phyloP scores from a whole-genome alignment of 2,888 invertebrate genomes.

The Lucinisca nassula region DNA sequence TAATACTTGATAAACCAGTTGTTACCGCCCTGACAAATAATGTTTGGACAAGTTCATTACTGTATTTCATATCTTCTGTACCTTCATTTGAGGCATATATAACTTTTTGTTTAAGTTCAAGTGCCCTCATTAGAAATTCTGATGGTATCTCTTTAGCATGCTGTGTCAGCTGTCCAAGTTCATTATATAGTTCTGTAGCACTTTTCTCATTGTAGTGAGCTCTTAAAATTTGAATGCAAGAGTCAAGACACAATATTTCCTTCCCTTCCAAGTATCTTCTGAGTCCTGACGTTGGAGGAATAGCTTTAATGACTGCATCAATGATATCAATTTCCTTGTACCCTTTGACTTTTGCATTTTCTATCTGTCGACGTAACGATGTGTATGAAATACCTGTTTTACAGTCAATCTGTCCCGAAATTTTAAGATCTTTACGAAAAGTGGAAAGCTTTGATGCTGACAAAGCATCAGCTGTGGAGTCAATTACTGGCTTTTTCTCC shows the following conservation, averaged over 20 bases:
- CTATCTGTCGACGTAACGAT: not conserved
- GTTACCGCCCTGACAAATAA: constrained; percentile 12
- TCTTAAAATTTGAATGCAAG: not conserved
- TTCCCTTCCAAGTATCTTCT: not conserved
- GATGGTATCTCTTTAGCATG: constrained; percentile 16
- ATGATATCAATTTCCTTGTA: constrained; percentile 4
- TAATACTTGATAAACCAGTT: constrained; percentile 1
- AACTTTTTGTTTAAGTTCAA: constrained; percentile 28
- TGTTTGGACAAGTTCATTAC: constrained; percentile 9
- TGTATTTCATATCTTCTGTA: constrained; percentile 16
- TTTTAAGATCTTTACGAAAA: not conserved
- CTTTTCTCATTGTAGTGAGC: constrained; percentile 30
- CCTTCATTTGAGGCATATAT: constrained; percentile 15
- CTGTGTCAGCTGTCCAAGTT: constrained; percentile 18
- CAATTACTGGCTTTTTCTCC: not conserved
- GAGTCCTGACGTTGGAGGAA: not conserved
- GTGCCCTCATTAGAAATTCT: constrained; percentile 24
- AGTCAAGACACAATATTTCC: not conserved
- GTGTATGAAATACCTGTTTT: constrained; percentile 4
- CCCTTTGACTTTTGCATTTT: not conserved
- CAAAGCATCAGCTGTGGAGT: not conserved
- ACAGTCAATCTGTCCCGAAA: not conserved
- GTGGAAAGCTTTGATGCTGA: not conserved
- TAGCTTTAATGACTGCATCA: not conserved
- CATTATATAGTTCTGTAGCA: constrained; percentile 35